Evolutionary conservation across 2,888 invertebrate species (phyloP).

Genomic region (Epinotia bilunana): DNA sequence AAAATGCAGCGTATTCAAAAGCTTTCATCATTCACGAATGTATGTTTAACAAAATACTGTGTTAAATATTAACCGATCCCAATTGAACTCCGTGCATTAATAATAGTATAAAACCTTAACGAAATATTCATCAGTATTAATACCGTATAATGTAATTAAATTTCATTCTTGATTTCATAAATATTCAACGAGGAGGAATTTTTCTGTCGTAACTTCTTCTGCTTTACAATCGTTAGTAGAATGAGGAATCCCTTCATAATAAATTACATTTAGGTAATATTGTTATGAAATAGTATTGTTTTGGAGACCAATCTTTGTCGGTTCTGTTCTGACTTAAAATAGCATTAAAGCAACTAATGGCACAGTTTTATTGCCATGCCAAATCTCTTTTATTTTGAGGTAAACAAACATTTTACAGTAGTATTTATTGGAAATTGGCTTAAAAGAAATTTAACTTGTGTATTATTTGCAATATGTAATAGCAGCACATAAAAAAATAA

Average conservation of each 20-base stretch:
- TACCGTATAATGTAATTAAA: slow-evolving; percentile 68
- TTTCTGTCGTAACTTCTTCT: slow-evolving; percentile 61
- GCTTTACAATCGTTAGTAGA: slow-evolving; percentile 55
- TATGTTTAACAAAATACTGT: neutral
- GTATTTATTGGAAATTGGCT: no score
- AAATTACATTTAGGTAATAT: slow-evolving; percentile 56
- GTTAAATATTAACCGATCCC: slow-evolving; percentile 37
- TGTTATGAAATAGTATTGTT: neutral
- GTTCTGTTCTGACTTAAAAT: neutral
- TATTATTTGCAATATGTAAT: no score
- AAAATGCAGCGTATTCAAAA: neutral
- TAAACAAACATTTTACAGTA: slow-evolving; percentile 4
- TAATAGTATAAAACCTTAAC: slow-evolving; percentile 56
- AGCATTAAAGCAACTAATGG: neutral
- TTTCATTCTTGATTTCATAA: slow-evolving; percentile 72
- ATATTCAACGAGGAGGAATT: slow-evolving; percentile 70
- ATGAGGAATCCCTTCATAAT: slow-evolving; percentile 50
- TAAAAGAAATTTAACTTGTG: no score
- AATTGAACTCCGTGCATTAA: slow-evolving; percentile 51
- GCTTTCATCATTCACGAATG: neutral
- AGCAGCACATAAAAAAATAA: no score
- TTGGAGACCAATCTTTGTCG: neutral
- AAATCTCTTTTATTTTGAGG: slow-evolving; percentile 1
- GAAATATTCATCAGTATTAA: slow-evolving; percentile 64
- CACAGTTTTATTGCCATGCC: neutral